phyloP scores from a whole-genome alignment of 2,797 vertebrate genomes.

The Diplodus sargus region DNA sequence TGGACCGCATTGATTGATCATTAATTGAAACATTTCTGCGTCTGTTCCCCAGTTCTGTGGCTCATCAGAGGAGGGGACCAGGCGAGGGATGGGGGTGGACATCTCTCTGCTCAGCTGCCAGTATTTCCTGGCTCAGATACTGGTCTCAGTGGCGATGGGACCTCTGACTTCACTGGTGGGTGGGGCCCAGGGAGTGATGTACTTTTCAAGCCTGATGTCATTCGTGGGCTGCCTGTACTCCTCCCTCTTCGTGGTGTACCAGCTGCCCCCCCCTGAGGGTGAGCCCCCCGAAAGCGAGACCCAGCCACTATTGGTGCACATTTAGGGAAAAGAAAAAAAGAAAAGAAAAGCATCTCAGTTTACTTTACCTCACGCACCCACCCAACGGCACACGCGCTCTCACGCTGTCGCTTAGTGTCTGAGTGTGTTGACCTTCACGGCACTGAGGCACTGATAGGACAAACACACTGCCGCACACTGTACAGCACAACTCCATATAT shows the following conservation, averaged over 20 bases:
- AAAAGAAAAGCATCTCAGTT: conserved; percentile 50
- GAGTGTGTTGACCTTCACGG: conserved; percentile 64
- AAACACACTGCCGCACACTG: conserved; percentile 70
- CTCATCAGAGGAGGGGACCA: conserved; percentile 88
- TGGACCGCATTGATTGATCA: background rate
- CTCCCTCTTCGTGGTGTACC: conserved; percentile 95
- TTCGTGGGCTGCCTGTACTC: conserved; percentile 98
- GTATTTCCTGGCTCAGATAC: conserved; percentile 98
- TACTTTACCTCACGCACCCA: conserved; percentile 54
- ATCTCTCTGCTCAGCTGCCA: conserved; percentile 99
- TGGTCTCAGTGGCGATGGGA: conserved; percentile 96
- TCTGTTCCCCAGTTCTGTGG: conserved; percentile 89
- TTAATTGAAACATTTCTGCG: conserved; percentile 25
- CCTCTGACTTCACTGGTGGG: conserved; percentile 95
- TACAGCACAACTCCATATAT: conserved; percentile 69
- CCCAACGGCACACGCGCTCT: conserved; percentile 34
- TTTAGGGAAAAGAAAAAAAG: conserved; percentile 70
- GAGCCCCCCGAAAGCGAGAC: conserved; percentile 89
- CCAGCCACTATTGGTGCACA: conserved; percentile 90
- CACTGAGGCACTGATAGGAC: conserved; percentile 55
- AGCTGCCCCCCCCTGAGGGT: conserved; percentile 89
- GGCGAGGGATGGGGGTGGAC: conserved; percentile 96
- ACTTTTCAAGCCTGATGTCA: conserved; percentile 96
- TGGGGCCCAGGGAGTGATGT: conserved; percentile 98
- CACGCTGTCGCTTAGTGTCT: conserved; percentile 54